Conservation (phyloP, 2,888 invertebrate genomes). For the Nematopogon swammerdamellus region DNA sequence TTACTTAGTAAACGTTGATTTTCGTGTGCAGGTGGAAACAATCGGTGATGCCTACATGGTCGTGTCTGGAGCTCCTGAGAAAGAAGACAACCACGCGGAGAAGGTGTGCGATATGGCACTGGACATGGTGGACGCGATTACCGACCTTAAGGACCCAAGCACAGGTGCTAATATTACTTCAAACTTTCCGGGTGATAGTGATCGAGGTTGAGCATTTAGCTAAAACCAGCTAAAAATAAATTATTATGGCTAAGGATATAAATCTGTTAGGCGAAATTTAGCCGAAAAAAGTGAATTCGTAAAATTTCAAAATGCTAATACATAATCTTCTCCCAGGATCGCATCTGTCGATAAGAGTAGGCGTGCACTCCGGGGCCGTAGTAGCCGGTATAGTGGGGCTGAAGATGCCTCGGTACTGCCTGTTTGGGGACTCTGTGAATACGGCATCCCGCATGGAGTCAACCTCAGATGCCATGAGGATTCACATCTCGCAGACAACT, state of each 20-base stretch:
- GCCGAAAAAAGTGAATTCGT: too few species aligned
- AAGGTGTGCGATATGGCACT: slow-evolving; percentile 93
- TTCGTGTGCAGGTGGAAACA: slow-evolving; percentile 96
- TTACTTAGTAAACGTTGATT: too few species aligned
- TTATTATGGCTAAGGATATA: too few species aligned
- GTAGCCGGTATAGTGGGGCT: slow-evolving; percentile 93
- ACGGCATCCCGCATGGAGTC: slow-evolving; percentile 93
- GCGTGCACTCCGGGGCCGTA: slow-evolving; percentile 88
- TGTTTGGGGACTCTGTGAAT: slow-evolving; percentile 90
- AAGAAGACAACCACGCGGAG: slow-evolving; percentile 86
- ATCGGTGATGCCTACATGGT: slow-evolving; percentile 99
- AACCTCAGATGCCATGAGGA: slow-evolving; percentile 88
- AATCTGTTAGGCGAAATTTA: too few species aligned
- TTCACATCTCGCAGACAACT: slow-evolving; percentile 92
- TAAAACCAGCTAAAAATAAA: too few species aligned
- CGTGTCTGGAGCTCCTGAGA: slow-evolving; percentile 91
- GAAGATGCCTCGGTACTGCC: slow-evolving; percentile 87
- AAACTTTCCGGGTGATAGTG: too few species aligned
- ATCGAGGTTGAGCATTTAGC: too few species aligned
- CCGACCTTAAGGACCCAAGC: slow-evolving; percentile 87
- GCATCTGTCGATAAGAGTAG: slow-evolving; percentile 79
- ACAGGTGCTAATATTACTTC: slow-evolving; percentile 71
- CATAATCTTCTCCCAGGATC: too few species aligned
- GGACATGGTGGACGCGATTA: slow-evolving; percentile 93
- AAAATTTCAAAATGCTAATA: too few species aligned